A percentile compares a stretch with the other conserved stretches of the same genome.
Conservation (phyloP, 2,113 vertebrate genomes). For the Nanger granti region DNA sequence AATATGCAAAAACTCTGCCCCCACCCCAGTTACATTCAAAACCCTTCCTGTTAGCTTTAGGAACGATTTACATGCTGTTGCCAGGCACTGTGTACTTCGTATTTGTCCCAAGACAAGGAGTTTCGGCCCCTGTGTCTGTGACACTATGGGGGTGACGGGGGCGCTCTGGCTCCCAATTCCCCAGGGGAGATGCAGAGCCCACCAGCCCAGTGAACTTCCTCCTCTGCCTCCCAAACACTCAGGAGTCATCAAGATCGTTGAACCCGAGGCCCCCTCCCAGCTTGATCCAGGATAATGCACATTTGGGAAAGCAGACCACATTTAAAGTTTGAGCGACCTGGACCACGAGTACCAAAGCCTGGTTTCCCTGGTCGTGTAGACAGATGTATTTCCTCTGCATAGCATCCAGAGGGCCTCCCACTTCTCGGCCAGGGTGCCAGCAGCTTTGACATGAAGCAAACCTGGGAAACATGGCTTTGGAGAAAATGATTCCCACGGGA, state of each 20-base stretch:
- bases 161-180: neutral
- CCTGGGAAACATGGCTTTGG: neutral
- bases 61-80: neutral
- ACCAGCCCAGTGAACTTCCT: conserved; percentile 1
- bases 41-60: neutral
- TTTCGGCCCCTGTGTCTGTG: accelerated
- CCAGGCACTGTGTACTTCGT: neutral
- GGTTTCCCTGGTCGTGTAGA: neutral
- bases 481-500: neutral
- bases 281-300: neutral
- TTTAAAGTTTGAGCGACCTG: neutral
- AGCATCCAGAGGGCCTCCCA: neutral
- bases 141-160: neutral
- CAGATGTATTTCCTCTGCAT: neutral
- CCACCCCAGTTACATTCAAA: neutral
- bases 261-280: neutral
- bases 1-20: conserved; percentile 24
- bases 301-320: neutral
- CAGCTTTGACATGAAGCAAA: neutral
- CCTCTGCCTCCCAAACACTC: neutral
- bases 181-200: neutral
- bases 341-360: neutral
- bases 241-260: conserved; percentile 28
- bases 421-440: neutral
- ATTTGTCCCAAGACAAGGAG: neutral